Evolutionary conservation across 2,113 vertebrate species (phyloP).

Genomic region (Mastomys natalensis): DNA sequence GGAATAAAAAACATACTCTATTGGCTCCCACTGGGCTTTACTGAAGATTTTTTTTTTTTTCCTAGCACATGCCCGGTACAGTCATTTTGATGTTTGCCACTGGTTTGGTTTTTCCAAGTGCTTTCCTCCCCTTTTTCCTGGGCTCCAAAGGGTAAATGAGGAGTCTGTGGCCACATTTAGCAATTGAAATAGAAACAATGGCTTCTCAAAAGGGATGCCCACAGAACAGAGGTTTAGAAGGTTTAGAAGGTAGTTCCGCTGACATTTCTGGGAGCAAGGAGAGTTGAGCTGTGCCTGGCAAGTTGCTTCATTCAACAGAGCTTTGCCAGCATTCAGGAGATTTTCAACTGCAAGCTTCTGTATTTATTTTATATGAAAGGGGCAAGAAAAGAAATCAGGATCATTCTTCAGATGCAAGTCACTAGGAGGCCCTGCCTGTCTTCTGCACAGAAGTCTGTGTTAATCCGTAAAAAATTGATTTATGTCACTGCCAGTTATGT

Average conservation of each 20-base stretch:
- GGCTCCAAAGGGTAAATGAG: constrained; percentile 60
- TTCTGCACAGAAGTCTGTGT: constrained; percentile 61
- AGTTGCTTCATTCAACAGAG: constrained; percentile 11
- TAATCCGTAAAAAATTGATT: constrained; percentile 74
- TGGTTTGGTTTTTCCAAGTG: constrained; percentile 12
- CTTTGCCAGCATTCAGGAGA: constrained; percentile 26
- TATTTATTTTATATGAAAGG: constrained; percentile 70
- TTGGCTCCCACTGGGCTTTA: constrained; percentile 46
- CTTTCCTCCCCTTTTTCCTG: constrained; percentile 57
- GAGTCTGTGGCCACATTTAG: constrained; percentile 45
- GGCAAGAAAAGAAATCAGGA: constrained; percentile 57
- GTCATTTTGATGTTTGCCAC: constrained; percentile 70
- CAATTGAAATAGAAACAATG: constrained; percentile 69
- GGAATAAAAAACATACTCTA: constrained; percentile 36
- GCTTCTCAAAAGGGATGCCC: constrained; percentile 50
- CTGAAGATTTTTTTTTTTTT: background rate
- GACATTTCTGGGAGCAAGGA: constrained; percentile 50
- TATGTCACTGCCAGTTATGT: constrained; percentile 74
- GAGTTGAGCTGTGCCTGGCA: constrained; percentile 5
- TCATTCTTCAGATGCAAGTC: constrained; percentile 59
- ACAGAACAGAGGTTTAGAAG: constrained; percentile 29
- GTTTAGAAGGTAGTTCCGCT: constrained; percentile 39
- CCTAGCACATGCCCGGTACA: background rate
- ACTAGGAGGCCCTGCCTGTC: constrained; percentile 64
- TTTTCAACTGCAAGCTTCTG: constrained; percentile 55